A percentile compares a stretch with the other conserved stretches of the same genome.
Evolutionary conservation across 2,888 invertebrate species (phyloP).

Genomic region (Leucoma salicis): DNA sequence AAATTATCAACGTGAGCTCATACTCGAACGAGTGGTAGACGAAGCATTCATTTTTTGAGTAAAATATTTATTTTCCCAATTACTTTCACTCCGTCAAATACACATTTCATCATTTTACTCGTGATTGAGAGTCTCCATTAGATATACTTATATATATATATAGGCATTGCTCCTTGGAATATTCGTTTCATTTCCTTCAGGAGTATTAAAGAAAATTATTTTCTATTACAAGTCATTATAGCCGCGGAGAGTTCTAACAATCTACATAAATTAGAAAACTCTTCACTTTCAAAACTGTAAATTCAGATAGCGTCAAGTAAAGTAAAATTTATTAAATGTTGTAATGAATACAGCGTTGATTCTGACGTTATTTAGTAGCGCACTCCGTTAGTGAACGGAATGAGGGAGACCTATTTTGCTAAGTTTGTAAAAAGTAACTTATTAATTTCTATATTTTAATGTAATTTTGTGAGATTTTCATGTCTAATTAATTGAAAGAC

Average conservation of each 20-base stretch:
- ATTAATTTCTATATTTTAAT: too few relatives aligned
- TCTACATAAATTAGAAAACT: slow-evolving; percentile 69
- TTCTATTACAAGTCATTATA: slow-evolving; percentile 54
- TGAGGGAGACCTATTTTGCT: too few relatives aligned
- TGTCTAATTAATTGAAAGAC: too few relatives aligned
- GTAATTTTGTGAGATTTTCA: too few relatives aligned
- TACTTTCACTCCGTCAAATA: slow-evolving; percentile 13
- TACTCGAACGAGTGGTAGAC: background rate
- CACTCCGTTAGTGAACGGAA: slow-evolving; percentile 13
- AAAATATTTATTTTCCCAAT: slow-evolving; percentile 20
- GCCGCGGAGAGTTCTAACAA: slow-evolving; percentile 52
- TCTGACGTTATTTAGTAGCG: slow-evolving; percentile 39
- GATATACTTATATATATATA: background rate
- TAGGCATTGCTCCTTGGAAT: slow-evolving; percentile 15
- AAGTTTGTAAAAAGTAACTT: too few relatives aligned
- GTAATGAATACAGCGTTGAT: slow-evolving; percentile 45
- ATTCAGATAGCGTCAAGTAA: slow-evolving; percentile 52
- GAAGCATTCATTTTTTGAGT: background rate
- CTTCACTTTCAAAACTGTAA: slow-evolving; percentile 52
- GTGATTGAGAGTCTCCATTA: slow-evolving; percentile 10
- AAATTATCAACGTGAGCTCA: background rate
- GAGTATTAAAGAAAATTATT: slow-evolving; percentile 65
- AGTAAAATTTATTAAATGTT: slow-evolving; percentile 56
- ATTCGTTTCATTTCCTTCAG: slow-evolving; percentile 52
- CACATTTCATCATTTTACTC: slow-evolving; percentile 14